Conservation (phyloP, 2,113 vertebrate genomes). For the Nerophis lumbriciformis region DNA sequence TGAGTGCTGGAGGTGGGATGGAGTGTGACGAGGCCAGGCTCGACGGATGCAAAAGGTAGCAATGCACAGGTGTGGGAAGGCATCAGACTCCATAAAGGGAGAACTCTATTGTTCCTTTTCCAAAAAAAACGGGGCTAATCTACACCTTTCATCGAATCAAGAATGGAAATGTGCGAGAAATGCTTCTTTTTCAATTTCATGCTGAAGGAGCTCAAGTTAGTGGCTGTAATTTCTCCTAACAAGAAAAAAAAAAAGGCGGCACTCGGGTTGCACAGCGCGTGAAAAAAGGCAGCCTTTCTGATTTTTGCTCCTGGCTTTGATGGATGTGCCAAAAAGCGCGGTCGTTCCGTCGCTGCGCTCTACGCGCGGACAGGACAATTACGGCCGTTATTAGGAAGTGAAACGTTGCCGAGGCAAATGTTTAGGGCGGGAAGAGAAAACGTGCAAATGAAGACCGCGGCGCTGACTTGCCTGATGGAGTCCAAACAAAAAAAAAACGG, state of each 20-base stretch:
- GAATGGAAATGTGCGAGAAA: conserved; percentile 98
- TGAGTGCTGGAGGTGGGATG: conserved; percentile 16
- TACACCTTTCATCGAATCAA: conserved; percentile 96
- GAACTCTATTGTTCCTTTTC: conserved; percentile 63
- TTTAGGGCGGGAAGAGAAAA: conserved; percentile 25
- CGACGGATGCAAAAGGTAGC: conserved; percentile 78
- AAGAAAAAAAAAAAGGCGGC: conserved; percentile 99
- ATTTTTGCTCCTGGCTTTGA: conserved; percentile 75
- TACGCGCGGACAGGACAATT: conserved; percentile 71
- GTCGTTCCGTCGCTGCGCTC: conserved; percentile 73
- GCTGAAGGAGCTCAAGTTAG: conserved; percentile 99
- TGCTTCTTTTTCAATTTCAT: conserved; percentile 99
- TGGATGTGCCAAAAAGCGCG: conserved; percentile 82
- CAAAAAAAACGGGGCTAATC: conserved; percentile 78
- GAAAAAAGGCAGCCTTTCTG: conserved; percentile 52
- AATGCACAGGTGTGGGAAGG: conserved; percentile 66
- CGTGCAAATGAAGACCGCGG: conserved; percentile 8
- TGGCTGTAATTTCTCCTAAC: conserved; percentile 98
- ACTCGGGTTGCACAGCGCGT: conserved; percentile 89
- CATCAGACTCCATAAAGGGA: conserved; percentile 60
- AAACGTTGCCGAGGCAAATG: conserved; percentile 46
- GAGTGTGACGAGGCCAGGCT: conserved; percentile 72
- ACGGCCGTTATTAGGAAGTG: conserved; percentile 69
- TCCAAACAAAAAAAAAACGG: conserved; percentile 60
- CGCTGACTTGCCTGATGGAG: conserved; percentile 56